phyloP scores from a whole-genome alignment of 2,888 invertebrate species.

The Oscheius sp. region DNA sequence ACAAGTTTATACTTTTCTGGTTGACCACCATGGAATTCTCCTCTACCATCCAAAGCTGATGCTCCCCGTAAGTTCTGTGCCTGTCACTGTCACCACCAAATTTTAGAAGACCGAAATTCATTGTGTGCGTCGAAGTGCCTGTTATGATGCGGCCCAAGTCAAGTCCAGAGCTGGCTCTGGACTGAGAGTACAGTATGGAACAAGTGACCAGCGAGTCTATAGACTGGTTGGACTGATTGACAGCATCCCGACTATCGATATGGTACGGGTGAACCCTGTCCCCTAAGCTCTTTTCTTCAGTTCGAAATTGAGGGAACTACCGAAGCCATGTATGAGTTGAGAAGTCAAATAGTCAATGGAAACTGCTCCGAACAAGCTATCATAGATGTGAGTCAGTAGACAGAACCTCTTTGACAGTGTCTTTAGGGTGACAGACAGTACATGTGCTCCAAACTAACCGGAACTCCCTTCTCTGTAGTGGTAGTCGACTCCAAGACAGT shows the following conservation, averaged over 20 bases:
- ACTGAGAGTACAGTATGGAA: slow-evolving; percentile 66
- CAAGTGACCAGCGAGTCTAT: slow-evolving; percentile 67
- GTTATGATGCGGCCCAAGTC: slow-evolving; percentile 63
- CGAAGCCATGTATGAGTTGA: slow-evolving; percentile 52
- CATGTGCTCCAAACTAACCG: slow-evolving; percentile 45
- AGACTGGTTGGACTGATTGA: slow-evolving; percentile 68
- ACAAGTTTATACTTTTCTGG: slow-evolving; percentile 63
- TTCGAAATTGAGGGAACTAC: slow-evolving; percentile 62
- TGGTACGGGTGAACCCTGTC: slow-evolving; percentile 43
- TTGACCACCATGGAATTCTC: slow-evolving; percentile 72
- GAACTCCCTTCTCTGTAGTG: slow-evolving; percentile 55
- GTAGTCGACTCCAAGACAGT: slow-evolving; percentile 42
- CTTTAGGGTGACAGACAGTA: slow-evolving; percentile 44
- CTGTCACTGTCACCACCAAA: neutral
- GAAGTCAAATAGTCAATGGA: slow-evolving; percentile 53
- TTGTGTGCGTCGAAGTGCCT: slow-evolving; percentile 66
- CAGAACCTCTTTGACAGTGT: neutral
- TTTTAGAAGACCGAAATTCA: slow-evolving; percentile 66
- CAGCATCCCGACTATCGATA: slow-evolving; percentile 66
- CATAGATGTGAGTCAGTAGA: slow-evolving; percentile 43
- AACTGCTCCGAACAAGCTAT: slow-evolving; percentile 50
- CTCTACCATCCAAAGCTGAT: slow-evolving; percentile 68
- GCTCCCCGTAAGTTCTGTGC: slow-evolving; percentile 53
- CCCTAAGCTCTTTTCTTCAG: slow-evolving; percentile 38
- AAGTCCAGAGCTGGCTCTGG: slow-evolving; percentile 51